Percentiles rank a stretch among this genome's conserved stretches.
Evolutionary conservation across 2,888 invertebrate genomes (phyloP).

Genomic region (Ennomos erosarius): DNA sequence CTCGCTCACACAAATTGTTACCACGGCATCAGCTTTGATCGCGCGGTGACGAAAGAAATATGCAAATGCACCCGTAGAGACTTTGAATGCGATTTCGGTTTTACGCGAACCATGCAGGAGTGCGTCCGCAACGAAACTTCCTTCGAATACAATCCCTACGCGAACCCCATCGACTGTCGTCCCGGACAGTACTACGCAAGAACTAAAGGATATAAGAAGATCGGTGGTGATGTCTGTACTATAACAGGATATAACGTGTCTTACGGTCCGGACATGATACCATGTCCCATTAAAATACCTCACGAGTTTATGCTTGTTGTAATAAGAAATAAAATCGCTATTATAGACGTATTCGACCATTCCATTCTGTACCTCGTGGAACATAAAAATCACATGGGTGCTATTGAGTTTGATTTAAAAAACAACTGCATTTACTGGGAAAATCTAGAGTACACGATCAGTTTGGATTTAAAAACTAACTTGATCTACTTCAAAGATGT

Average conservation of each 20-base stretch:
- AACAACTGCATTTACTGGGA: constrained; percentile 88
- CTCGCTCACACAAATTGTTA: constrained; percentile 91
- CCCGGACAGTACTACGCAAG: constrained; percentile 91
- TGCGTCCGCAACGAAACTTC: constrained; percentile 88
- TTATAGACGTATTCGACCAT: constrained; percentile 87
- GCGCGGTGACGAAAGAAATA: constrained; percentile 87
- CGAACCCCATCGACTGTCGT: constrained; percentile 87
- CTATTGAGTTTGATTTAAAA: constrained; percentile 93
- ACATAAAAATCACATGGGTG: constrained; percentile 91
- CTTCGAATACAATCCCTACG: constrained; percentile 86
- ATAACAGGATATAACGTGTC: constrained; percentile 88
- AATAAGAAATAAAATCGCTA: constrained; percentile 90
- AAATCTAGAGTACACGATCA: no score
- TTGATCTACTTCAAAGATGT: constrained; percentile 79
- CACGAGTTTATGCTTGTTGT: constrained; percentile 93
- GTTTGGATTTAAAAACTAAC: constrained; percentile 92
- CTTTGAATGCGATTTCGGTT: constrained; percentile 95
- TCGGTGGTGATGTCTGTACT: constrained; percentile 91
- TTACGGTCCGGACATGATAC: constrained; percentile 89
- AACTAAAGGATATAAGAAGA: constrained; percentile 94
- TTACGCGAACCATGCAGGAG: constrained; percentile 85
- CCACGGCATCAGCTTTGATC: constrained; percentile 91
- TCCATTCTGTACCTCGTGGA: constrained; percentile 88
- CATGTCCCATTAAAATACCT: constrained; percentile 88
- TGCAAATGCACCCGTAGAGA: constrained; percentile 93